Evolutionary conservation across 2,888 invertebrate genomes (phyloP).

Genomic region (Troides aeacus): DNA sequence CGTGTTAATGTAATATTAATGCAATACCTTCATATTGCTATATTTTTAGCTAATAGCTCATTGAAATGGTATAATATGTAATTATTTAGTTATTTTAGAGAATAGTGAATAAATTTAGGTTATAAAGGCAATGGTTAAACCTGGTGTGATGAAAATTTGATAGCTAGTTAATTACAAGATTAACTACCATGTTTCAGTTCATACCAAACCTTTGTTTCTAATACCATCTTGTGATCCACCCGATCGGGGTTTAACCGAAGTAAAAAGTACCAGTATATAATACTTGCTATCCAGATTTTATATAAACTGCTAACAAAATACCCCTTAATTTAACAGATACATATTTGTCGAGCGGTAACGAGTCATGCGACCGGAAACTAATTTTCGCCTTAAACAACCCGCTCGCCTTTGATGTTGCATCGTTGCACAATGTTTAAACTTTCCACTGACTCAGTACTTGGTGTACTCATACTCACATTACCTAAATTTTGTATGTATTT

Average conservation of each 20-base stretch:
- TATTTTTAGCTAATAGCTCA: too few relatives aligned
- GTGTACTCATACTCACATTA: not conserved
- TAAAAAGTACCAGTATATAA: not conserved
- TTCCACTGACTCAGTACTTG: slow-evolving; percentile 5
- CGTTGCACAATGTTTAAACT: slow-evolving; percentile 23
- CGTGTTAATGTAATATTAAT: too few relatives aligned
- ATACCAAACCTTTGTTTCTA: too few relatives aligned
- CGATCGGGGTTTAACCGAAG: not conserved
- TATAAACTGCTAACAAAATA: too few relatives aligned
- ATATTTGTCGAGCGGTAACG: slow-evolving; percentile 1
- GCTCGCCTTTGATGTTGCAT: slow-evolving; percentile 26
- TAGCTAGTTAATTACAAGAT: too few relatives aligned
- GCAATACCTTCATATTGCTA: too few relatives aligned
- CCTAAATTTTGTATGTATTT: not conserved
- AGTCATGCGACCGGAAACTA: slow-evolving; percentile 16
- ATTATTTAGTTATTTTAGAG: too few relatives aligned
- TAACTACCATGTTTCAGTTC: too few relatives aligned
- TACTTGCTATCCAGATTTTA: not conserved
- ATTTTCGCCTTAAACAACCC: slow-evolving; percentile 16
- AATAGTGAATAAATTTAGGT: too few relatives aligned
- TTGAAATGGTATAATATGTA: too few relatives aligned
- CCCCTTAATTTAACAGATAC: slow-evolving; percentile 14
- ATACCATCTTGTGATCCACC: not conserved
- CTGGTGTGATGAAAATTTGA: too few relatives aligned
- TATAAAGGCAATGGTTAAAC: too few relatives aligned